Percentiles rank a stretch among this genome's conserved stretches.
phyloP scores from a whole-genome alignment of 2,113 vertebrate species.

The Cranoglanis bouderius region DNA sequence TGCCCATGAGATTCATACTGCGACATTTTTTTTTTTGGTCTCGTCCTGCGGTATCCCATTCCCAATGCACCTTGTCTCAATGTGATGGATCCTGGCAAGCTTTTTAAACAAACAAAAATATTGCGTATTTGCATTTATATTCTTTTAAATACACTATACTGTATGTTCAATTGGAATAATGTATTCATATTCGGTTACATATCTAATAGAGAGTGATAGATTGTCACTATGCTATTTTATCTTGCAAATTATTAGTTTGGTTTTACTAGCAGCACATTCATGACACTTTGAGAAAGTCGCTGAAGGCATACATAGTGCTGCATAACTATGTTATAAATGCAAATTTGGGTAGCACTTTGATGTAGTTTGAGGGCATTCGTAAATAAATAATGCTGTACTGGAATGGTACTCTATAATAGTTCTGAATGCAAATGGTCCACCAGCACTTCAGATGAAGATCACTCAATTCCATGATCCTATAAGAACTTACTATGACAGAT shows the following conservation, averaged over 20 bases:
- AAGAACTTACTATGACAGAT: not conserved
- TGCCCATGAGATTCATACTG: not conserved
- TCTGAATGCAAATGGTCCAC: not conserved
- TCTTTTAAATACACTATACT: not conserved
- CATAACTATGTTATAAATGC: conserved; percentile 20
- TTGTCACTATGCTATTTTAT: not conserved
- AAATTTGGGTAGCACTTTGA: conserved; percentile 7
- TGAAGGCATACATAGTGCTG: not conserved
- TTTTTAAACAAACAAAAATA: not conserved
- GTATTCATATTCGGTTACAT: not conserved
- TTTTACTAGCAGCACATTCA: not conserved
- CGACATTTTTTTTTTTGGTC: not conserved
- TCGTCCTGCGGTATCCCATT: not conserved
- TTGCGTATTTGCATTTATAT: not conserved
- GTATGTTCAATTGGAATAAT: not conserved
- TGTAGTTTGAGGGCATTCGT: conserved; percentile 14
- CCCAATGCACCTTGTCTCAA: not conserved
- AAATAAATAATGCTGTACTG: conserved; percentile 21
- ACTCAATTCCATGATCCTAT: not conserved
- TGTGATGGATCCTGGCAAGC: not conserved
- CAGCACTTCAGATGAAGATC: not conserved
- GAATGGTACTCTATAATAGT: conserved; percentile 11
- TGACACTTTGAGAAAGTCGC: not conserved
- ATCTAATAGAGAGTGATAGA: not conserved
- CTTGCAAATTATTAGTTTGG: not conserved